Evolutionary conservation across 2,888 invertebrate genomes (phyloP).

Genomic region (Nymphalis polychloros): DNA sequence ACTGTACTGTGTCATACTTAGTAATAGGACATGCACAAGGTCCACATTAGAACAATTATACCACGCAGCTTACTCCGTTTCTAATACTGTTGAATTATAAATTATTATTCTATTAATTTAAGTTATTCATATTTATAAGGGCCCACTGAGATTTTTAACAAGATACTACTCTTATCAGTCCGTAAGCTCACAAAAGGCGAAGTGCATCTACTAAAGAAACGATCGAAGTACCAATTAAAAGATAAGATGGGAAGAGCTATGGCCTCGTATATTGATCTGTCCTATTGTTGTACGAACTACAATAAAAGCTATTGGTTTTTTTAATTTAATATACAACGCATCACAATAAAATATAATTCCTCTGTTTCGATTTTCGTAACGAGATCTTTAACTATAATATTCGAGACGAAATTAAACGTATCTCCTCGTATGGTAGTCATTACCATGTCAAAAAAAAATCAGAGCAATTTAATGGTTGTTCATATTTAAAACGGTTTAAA

Average conservation of each 20-base stretch:
- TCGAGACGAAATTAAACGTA: no score
- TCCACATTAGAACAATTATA: no score
- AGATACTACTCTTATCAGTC: conserved; percentile 6
- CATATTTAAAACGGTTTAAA: no score
- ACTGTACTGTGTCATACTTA: no score
- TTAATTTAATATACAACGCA: background rate
- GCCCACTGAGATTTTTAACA: conserved; percentile 1
- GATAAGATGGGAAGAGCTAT: conserved; percentile 25
- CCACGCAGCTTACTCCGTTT: no score
- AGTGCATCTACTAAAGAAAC: conserved; percentile 22
- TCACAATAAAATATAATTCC: no score
- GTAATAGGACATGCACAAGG: no score
- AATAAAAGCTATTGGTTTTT: background rate
- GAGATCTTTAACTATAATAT: no score
- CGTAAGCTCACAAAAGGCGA: conserved; percentile 4
- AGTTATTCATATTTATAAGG: background rate
- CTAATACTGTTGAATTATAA: background rate
- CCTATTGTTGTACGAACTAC: background rate
- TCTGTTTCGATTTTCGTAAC: no score
- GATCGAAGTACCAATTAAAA: conserved; percentile 30
- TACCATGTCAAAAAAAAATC: no score
- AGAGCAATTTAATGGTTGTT: no score
- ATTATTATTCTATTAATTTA: background rate
- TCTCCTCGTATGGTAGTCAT: no score
- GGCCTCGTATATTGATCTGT: conserved; percentile 9